Base-by-base conservation (phyloP, 2,797 vertebrate species). In the Rhinophrynus dorsalis region DNA sequence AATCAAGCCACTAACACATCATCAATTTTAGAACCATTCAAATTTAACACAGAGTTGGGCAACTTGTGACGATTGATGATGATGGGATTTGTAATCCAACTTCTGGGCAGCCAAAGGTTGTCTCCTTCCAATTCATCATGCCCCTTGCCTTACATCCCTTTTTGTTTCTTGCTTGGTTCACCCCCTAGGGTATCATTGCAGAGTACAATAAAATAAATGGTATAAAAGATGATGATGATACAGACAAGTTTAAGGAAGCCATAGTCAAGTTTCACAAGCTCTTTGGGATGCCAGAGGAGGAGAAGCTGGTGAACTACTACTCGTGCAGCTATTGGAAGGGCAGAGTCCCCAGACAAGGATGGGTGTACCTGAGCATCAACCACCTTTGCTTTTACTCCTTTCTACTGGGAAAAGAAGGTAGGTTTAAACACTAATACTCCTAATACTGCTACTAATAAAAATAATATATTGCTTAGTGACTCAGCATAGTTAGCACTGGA, bases 241-340 rank as follows among this genome's bases (percentile, higher is more conserved):
- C 96, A 0, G 96, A 97, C 74, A 98, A 98, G 81, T 98, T 98
- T 75, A 98, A 98, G 77, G 97, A 99, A 81, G 94, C 94, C 68
- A 95, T 92, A 1, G 85, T 92, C 35, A 96, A 95, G 78, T 99
- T 98, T 68, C 94, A 95, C 2, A 94, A 96, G 68, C 88, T 98
- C 11, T 99, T 99, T 30, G 93, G 93, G 12, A 98, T 98, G 96
- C 97, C 97, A 0, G 96, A 98, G 38, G 96, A 98, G 69, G 97
- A 99, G 83, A 98, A 98, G 79, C 88, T 99, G 33, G 97, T 99
- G 67, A 98, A 98, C 84, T 98, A 98, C 64, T 98, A 98, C 77
- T 98, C 97, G 23, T 99, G 97, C 83, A 98, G 96, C 81, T 99
- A 94, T 85, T 99, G 97, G 97, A 99, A 97, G 78, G 95, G 96